Percentiles rank a stretch among this genome's conserved stretches.
phyloP scores from a whole-genome alignment of 2,797 vertebrate species.

The Pipistrellus nathusii region DNA sequence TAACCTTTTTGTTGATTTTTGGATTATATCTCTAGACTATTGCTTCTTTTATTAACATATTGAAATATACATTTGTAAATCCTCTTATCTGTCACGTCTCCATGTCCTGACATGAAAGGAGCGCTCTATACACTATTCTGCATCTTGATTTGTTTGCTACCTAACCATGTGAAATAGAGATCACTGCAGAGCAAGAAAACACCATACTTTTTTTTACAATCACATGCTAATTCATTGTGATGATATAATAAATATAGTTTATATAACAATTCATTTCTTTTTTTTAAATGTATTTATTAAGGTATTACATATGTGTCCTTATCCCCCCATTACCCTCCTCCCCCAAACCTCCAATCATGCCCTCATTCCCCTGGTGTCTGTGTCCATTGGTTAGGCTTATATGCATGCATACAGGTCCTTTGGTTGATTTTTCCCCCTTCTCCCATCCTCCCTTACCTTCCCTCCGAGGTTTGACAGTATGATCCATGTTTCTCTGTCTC shows the following conservation, averaged over 20 bases:
- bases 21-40: background rate
- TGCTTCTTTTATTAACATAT: background rate
- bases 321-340: too few species aligned
- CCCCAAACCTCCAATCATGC: too few species aligned
- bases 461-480: too few species aligned
- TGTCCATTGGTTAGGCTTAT: too few species aligned
- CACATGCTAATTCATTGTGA: background rate
- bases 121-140: background rate
- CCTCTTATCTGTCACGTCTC: background rate
- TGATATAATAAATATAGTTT: background rate
- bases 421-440: too few species aligned
- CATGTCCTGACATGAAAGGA: background rate
- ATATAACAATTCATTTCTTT: background rate
- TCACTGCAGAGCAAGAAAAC: background rate
- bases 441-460: too few species aligned
- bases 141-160: background rate
- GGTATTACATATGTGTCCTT: too few species aligned
- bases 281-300: too few species aligned
- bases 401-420: too few species aligned
- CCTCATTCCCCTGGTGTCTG: too few species aligned
- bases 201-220: background rate
- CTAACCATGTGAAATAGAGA: background rate
- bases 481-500: too few species aligned
- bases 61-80: background rate
- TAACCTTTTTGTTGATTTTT: background rate